phyloP scores from a whole-genome alignment of 37 sponge, comb jelly and placozoan genomes.

The Petrosia ficiformis region DNA sequence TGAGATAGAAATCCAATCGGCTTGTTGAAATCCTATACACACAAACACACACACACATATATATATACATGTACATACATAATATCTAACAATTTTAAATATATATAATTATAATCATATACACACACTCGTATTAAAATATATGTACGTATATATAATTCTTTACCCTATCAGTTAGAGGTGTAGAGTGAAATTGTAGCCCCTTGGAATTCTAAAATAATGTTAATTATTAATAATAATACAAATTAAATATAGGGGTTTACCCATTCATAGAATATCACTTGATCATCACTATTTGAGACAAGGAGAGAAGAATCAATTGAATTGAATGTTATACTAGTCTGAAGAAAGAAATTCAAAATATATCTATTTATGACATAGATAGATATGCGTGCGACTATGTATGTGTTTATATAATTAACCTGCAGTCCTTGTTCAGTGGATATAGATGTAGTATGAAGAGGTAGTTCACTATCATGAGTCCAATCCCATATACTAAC shows the following conservation, averaged over 20 bases:
- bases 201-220: neutral
- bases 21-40: conserved; percentile 84
- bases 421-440: conserved; percentile 41
- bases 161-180: no score
- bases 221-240: neutral
- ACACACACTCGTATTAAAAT: neutral
- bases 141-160: neutral
- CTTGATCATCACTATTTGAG: conserved; percentile 75
- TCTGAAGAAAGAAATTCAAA: conserved; percentile 28
- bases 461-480: conserved; percentile 53
- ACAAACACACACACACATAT: neutral
- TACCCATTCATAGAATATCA: conserved; percentile 89
- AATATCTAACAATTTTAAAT: no score
- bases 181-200: no score
- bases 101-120: no score
- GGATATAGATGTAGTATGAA: conserved; percentile 35
- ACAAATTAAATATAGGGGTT: no score
- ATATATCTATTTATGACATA: neutral
- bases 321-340: conserved; percentile 61
- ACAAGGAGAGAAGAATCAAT: conserved; percentile 62
- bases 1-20: conserved; percentile 74
- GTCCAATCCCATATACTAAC: conserved; percentile 93
- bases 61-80: conserved; percentile 1
- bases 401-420: no score
- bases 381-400: neutral